Evolutionary conservation across 2,888 invertebrate species (phyloP), one percentile per base, ranked within the genome.

Genomic region (Lasioglossum calceatum): DNA sequence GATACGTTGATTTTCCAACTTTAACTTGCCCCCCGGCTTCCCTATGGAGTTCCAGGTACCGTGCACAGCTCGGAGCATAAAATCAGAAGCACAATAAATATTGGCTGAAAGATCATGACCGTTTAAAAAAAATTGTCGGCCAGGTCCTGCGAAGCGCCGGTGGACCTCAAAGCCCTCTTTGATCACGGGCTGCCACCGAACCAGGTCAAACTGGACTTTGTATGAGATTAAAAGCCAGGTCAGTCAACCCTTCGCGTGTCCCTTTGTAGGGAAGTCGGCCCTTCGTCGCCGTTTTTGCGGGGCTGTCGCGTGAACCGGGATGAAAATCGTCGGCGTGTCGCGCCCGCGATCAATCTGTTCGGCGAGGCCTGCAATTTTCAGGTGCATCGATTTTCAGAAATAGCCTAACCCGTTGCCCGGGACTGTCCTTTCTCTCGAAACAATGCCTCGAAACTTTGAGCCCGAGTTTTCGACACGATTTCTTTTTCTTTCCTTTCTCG

Each of bases 301-400:
- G 64, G 27, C 64, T 74, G 67, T 79, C 54, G n/a, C 50, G 64
- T 27, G 72, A 72, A 75, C 4, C 71, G 54, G 23, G 19, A 36
- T 67, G 64, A 82, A 74, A 32, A 47, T 54, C 73, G 76, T 77
- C 81, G 81, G 70, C 82, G 67, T 36, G 32, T 75, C 70, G 54
- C 54, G 54, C 23, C 10, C 67, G 58, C 77, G 58, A 76, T 58
- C 50, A 54, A 54, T 58, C 76, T 70, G 84, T 79, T 79, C 87
- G 58, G 36, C 74, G 84, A 81, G 72, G 87, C 87, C 83, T 84
- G 76, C 81, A 78, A 84, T 83, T 83, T 79, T 74, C 81, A 73
- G 81, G 74, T 79, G 80, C 72, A 81, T 87, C 87, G 79, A 79
- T 79, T 80, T 67, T 75, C 54, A 27, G 58, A 77, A 74, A 50